Evolutionary conservation across 2,797 vertebrate genomes (phyloP).

Genomic region (Dendrocincla tyrannina): DNA sequence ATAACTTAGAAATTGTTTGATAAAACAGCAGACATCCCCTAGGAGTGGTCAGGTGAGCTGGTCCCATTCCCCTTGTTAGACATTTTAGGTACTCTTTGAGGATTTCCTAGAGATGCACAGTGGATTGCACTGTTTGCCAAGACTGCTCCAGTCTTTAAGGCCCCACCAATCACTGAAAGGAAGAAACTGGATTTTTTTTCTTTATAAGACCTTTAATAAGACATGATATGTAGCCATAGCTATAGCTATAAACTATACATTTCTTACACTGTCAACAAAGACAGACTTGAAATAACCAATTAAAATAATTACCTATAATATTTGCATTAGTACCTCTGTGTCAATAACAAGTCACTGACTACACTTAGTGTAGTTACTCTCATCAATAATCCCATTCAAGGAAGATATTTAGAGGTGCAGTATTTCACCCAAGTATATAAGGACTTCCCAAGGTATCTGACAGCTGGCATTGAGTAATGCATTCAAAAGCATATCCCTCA

Average conservation of each 20-base stretch:
- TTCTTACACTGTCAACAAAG: not conserved
- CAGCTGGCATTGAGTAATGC: slow-evolving; percentile 4
- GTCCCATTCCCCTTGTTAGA: not conserved
- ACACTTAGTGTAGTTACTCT: not conserved
- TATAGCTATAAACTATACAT: not conserved
- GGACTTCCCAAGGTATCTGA: not conserved
- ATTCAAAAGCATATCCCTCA: not conserved
- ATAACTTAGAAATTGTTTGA: not conserved
- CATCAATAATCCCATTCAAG: not conserved
- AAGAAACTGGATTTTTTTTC: not conserved
- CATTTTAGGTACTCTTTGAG: not conserved
- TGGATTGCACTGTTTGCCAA: not conserved
- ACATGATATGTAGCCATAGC: not conserved
- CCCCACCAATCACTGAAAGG: not conserved
- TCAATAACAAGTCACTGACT: not conserved
- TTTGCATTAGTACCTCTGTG: not conserved
- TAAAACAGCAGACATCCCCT: not conserved
- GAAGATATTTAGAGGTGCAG: not conserved
- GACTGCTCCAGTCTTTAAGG: not conserved
- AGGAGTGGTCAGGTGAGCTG: not conserved
- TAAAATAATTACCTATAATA: not conserved
- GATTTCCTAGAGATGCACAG: not conserved
- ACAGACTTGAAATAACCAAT: not conserved
- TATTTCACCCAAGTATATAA: not conserved
- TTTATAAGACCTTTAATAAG: not conserved